phyloP scores from a whole-genome alignment of 1,140 invertebrate genomes.

The Dinoponera quadriceps region DNA sequence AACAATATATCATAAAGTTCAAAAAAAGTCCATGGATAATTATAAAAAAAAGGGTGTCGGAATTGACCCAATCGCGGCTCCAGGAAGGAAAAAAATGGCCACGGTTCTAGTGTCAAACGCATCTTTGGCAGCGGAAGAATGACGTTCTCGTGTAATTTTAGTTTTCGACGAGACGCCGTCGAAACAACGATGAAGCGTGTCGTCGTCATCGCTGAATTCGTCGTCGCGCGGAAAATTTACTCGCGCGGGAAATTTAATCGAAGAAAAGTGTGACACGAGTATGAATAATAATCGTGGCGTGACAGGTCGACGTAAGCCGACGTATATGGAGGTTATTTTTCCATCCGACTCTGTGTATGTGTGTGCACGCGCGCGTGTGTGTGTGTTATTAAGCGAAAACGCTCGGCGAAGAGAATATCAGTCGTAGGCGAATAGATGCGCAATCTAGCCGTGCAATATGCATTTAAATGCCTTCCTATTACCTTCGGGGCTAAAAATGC shows the following conservation, averaged over 20 bases:
- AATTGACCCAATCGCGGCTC: no score
- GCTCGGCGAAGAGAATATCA: no score
- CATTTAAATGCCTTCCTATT: conserved; percentile 8
- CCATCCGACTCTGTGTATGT: no score
- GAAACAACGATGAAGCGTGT: conserved; percentile 52
- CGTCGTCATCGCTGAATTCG: neutral
- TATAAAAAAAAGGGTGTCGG: no score
- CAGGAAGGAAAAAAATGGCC: no score
- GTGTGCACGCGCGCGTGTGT: no score
- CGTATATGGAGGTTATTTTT: neutral
- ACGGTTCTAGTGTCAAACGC: no score
- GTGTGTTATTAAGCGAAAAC: no score
- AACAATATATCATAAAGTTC: no score
- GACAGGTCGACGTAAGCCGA: conserved; percentile 15
- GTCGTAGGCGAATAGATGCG: neutral
- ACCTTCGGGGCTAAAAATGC: neutral
- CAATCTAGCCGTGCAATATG: neutral
- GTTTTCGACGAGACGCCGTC: conserved; percentile 30
- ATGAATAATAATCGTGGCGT: neutral
- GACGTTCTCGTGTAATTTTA: conserved; percentile 53
- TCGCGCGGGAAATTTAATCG: neutral
- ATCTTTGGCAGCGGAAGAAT: neutral
- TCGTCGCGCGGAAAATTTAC: conserved; percentile 5
- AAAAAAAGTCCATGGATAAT: no score
- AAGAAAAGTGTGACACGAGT: neutral